Evolutionary conservation across 2,797 vertebrate genomes (phyloP), one percentile per base, ranked within the genome.

Genomic region (Adrianichthys oophorus): DNA sequence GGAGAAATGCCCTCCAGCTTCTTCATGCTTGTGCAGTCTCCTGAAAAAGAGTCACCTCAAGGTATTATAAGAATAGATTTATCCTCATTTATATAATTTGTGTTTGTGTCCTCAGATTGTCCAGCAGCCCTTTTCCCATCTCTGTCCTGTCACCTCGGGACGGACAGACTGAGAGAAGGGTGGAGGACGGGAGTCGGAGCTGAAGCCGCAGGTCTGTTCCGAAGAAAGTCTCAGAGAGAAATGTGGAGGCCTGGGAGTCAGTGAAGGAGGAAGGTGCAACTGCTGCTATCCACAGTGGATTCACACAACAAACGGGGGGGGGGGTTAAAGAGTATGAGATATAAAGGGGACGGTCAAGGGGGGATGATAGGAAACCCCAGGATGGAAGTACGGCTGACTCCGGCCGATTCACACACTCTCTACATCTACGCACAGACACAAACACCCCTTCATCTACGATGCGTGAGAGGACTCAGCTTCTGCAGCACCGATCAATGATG

Each of bases 81-180:
- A 18, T 17, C 47, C 48, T 51, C 60, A n/a, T 76, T 58, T 47
- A 37, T 2, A 74, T 68, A 5, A 13, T 21, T 8, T 75, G 49
- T 72, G 47, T 52, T 57, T 85, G 65, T 68, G 70, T 82, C 80
- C 65, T 51, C 86, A 93, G 91, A 87, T 78, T 92, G 59, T 90
- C 91, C 78, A 92, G 89, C 83, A 92, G 88, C 76, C 85, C 90
- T 4, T 92, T 92, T 51, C 91, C 90, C 60, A 81, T 92, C 58
- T 91, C 89, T 41, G 82, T 90, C 16, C 90, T 93, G 62, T 92
- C 91, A 32, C 90, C 88, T 60, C 90, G 92, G 85, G 90, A 92
- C n/a, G 91, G 90, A 90, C 74, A 83, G 80, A 70, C 70, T 41
- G 92, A 92, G 65, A 90, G 92, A 86, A 84, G 82, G 74, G 88